A percentile compares a stretch with the other conserved stretches of the same genome.
Evolutionary conservation across 2,888 invertebrate genomes (phyloP).

Genomic region (Augiades crinisus): DNA sequence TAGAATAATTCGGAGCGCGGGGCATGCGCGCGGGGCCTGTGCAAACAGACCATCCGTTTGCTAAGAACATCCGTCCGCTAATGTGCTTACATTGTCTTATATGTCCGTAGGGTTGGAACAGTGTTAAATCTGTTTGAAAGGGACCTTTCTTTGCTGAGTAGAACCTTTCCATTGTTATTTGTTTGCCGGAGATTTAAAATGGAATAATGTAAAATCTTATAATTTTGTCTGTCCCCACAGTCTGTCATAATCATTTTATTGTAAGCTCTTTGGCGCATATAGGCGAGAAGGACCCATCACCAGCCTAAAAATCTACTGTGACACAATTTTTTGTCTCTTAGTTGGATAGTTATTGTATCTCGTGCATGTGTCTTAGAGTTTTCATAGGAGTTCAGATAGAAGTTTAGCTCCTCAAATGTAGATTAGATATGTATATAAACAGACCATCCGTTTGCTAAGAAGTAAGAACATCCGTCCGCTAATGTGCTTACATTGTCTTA

Average conservation of each 20-base stretch:
- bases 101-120: not conserved
- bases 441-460: constrained; percentile 1
- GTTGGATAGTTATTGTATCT: too few relatives aligned
- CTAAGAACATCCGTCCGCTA: constrained; percentile 17
- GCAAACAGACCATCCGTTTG: constrained; percentile 4
- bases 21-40: not conserved
- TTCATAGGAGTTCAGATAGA: too few relatives aligned
- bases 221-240: too few relatives aligned
- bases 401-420: too few relatives aligned
- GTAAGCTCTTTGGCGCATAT: too few relatives aligned
- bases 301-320: too few relatives aligned
- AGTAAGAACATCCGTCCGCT: constrained; percentile 16
- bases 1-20: not conserved
- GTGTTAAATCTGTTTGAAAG: constrained; percentile 15
- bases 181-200: not conserved
- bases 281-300: too few relatives aligned
- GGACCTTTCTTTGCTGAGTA: constrained; percentile 7
- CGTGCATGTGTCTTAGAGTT: too few relatives aligned
- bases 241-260: too few relatives aligned
- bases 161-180: not conserved
- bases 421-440: too few relatives aligned
- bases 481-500: constrained; percentile 19
- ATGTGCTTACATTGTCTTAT: constrained; percentile 18
- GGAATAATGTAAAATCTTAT: too few relatives aligned
- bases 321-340: too few relatives aligned